Base-by-base conservation (phyloP, 23 tunicate species). In the Oikopleura dioica region DNA sequence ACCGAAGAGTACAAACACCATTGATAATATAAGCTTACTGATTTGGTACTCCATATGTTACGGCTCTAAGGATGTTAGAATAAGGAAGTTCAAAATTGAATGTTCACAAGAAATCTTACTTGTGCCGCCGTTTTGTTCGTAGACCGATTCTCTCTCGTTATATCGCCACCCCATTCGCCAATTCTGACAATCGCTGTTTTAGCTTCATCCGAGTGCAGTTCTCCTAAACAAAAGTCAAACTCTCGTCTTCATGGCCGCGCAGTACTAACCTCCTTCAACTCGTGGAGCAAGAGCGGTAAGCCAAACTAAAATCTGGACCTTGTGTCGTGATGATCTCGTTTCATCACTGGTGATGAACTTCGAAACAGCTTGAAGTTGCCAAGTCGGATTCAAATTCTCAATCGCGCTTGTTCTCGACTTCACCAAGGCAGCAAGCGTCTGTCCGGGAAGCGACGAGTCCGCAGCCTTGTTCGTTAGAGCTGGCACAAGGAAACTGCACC, bases 341-440 rank as follows among this genome's bases (percentile, higher is more conserved):
- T 44, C 16, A 9, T 9, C 9, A 9, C 16, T 9, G 26, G 26
- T 63, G 2, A 5, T 63, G 16, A 63, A 23, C 33, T 63, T 63
- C 33, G 72, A 63, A 63, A 63, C 26, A 16, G 72, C 72, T 63
- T 63, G 72, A 28, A 63, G 72, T 31, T 63, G 72, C 72, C 72
- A 63, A 31, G 72, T 16, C 32, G 72, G 72, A 63, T 63, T 63
- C 26, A 63, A 28, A 28, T 63, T 63, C 33, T 63, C 72, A 31
- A 63, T 63, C 33, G 72, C 72, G 26, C 33, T 63, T 2, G 72
- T 12, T 2, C 72, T 23, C 30, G 72, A 23, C 29, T 31, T 23
- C 5, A 63, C 72, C 5, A 63, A 23, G 30, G 72, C 72, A 16
- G 72, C 72, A 2, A 63, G 33, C 2, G 72, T 12, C 33, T 63